Percentiles rank a stretch among this genome's conserved stretches.
Conservation (phyloP, 2,113 vertebrate species). For the Urocynchramus pylzowi region DNA sequence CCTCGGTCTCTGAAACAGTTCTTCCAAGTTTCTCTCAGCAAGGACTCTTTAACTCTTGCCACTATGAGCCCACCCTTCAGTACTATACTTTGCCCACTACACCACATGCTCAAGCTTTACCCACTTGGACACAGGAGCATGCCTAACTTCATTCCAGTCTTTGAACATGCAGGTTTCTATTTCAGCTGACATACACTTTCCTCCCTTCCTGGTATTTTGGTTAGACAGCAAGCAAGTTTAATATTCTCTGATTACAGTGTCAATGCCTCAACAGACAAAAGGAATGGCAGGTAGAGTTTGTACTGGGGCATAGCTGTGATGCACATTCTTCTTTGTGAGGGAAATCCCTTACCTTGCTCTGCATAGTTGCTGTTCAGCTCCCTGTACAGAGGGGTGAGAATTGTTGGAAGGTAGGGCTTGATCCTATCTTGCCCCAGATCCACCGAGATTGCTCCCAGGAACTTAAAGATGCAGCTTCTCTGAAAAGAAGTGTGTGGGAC, state of each 20-base stretch:
- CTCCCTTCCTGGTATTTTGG: not conserved
- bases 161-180: not conserved
- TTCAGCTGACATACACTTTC: not conserved
- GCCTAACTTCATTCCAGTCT: not conserved
- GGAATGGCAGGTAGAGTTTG: not conserved
- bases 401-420: conserved; percentile 81
- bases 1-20: not conserved
- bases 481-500: conserved; percentile 49
- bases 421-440: conserved; percentile 87
- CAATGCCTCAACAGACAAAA: not conserved
- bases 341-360: conserved; percentile 83
- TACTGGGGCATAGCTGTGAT: not conserved
- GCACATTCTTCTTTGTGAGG: not conserved
- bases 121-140: not conserved
- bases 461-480: conserved; percentile 95
- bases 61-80: not conserved
- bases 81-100: not conserved
- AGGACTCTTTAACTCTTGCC: not conserved
- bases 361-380: conserved; percentile 96
- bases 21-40: not conserved
- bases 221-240: not conserved
- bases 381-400: conserved; percentile 87
- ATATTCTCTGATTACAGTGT: not conserved
- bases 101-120: not conserved
- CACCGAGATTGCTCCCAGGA: conserved; percentile 89